These are phyloP conservation scores for Mus pahari DNA, from an alignment of 2,113 vertebrate genomes.

Conservation along the genomic window DNA sequence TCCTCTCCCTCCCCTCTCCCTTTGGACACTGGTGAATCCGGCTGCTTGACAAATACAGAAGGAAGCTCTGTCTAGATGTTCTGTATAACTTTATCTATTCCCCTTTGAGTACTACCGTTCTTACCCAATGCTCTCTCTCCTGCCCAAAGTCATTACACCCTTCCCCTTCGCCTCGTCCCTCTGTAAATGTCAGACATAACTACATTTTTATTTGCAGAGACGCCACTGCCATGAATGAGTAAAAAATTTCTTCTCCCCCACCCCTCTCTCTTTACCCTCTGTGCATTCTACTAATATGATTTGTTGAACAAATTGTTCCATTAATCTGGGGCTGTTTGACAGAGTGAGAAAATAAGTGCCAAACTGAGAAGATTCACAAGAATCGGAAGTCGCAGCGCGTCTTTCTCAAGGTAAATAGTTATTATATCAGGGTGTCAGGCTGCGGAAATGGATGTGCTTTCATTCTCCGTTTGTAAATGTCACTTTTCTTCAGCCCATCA, in stretches of 20 bases:
- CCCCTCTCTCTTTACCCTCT: slow-evolving; percentile 91
- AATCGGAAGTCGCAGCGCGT: slow-evolving; percentile 92
- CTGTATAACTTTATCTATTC: slow-evolving; percentile 91
- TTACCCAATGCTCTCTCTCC: slow-evolving; percentile 89
- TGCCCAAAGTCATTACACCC: slow-evolving; percentile 93
- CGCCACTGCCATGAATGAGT: slow-evolving; percentile 91
- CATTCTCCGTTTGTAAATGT: slow-evolving; percentile 98
- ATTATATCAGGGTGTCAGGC: slow-evolving; percentile 96
- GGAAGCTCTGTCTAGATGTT: slow-evolving; percentile 87
- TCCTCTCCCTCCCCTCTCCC: background rate
- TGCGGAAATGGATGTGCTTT: slow-evolving; percentile 93
- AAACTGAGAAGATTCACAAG: slow-evolving; percentile 91
- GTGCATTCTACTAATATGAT: slow-evolving; percentile 94
- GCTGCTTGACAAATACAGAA: slow-evolving; percentile 88
- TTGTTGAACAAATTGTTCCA: slow-evolving; percentile 96
- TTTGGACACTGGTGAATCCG: slow-evolving; percentile 81
- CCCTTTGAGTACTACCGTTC: slow-evolving; percentile 88
- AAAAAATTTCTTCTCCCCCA: slow-evolving; percentile 88
- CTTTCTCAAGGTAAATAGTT: slow-evolving; percentile 99
- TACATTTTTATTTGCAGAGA: slow-evolving; percentile 96
- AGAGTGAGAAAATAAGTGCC: slow-evolving; percentile 93
- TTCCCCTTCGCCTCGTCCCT: slow-evolving; percentile 91
- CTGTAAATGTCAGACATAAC: slow-evolving; percentile 96
- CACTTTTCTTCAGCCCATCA: slow-evolving; percentile 97
- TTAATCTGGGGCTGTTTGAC: slow-evolving; percentile 94